A percentile compares a stretch with the other conserved stretches of the same genome.
Conservation (phyloP, 2,113 vertebrate species). For the Protobothrops flavoviridis region DNA sequence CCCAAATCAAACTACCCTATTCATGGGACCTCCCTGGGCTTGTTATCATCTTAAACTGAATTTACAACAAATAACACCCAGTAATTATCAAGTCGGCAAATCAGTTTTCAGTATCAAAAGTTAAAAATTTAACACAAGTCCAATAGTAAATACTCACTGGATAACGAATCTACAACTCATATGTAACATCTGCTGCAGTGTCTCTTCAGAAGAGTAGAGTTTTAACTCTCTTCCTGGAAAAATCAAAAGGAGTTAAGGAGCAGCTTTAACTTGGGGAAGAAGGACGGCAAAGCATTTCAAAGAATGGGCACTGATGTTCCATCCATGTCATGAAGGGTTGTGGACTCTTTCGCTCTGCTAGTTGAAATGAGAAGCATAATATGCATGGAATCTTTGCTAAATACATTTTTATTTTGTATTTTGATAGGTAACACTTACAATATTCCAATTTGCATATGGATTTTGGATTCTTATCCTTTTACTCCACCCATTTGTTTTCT, state of each 20-base stretch:
- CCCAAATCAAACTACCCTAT: background rate
- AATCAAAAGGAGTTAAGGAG: background rate
- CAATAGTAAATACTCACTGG: background rate
- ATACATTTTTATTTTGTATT: constrained; percentile 54
- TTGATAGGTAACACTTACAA: constrained; percentile 85
- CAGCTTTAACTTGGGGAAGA: background rate
- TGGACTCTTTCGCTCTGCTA: background rate
- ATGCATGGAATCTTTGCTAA: background rate
- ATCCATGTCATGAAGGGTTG: background rate
- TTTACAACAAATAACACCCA: background rate
- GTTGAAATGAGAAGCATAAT: background rate
- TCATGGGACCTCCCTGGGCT: background rate
- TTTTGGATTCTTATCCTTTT: constrained; percentile 95
- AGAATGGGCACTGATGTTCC: background rate
- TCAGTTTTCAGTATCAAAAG: background rate
- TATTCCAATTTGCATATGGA: constrained; percentile 89
- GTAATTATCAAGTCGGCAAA: background rate
- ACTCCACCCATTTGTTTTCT: constrained; percentile 92
- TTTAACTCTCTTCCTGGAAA: background rate
- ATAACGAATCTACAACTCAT: background rate
- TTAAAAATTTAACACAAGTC: background rate
- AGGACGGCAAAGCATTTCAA: no score
- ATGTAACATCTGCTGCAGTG: background rate
- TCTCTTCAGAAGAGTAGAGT: background rate
- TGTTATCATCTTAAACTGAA: background rate